Conservation (phyloP, 1,140 invertebrate genomes). For the Diuraphis noxia region DNA sequence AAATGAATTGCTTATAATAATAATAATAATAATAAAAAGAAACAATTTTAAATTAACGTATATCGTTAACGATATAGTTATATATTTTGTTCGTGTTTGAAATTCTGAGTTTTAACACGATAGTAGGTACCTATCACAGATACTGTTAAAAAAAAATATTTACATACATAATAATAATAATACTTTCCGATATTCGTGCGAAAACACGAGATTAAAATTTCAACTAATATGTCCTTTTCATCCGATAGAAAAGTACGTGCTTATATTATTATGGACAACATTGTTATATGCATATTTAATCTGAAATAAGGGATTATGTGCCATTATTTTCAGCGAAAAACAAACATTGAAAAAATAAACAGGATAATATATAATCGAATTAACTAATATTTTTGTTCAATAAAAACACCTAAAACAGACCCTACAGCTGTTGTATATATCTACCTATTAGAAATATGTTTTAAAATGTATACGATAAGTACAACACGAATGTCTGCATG, state of each 20-base stretch:
- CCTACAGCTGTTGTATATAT: background rate
- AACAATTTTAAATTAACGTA: background rate
- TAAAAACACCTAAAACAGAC: background rate
- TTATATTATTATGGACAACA: background rate
- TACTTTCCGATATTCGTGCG: background rate
- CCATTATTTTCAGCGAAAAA: background rate
- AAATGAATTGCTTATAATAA: background rate
- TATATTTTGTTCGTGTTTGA: background rate
- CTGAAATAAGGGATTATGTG: background rate
- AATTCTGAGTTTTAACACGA: background rate
- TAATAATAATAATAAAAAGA: background rate
- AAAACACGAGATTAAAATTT: constrained; percentile 15
- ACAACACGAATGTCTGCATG: background rate
- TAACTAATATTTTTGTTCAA: background rate
- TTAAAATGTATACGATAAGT: background rate
- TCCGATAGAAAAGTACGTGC: background rate
- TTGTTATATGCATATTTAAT: background rate
- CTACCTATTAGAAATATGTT: background rate
- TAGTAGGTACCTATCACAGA: background rate
- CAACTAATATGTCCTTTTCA: background rate
- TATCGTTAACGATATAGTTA: background rate
- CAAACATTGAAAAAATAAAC: background rate
- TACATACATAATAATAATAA: background rate
- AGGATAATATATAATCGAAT: background rate
- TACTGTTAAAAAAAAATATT: background rate